Base-by-base conservation (phyloP, 1,140 invertebrate species). In the Sipha flava region DNA sequence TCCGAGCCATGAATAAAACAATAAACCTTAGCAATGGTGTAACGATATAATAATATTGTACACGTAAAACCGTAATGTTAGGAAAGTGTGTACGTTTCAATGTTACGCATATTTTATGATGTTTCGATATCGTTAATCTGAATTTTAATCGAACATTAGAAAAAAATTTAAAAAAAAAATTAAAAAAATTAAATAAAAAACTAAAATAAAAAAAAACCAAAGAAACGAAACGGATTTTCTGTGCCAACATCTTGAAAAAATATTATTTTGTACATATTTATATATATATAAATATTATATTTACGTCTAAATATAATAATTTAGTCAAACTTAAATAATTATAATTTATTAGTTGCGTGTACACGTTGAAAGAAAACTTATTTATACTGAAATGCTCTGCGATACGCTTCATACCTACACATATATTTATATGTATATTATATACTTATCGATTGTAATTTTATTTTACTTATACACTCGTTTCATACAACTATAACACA, bases 301-400 rank as follows among this genome's bases (percentile, higher is more conserved):
- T 66, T 66, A 66, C 10, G 7, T 43, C 16, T 66, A 66, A 23
- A 52, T 54, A 75, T 34, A 34, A 75, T 34, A 34, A 23, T 52
- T 75, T 75, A 54, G 72, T 54, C 49, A 75, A 54, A 21, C 54
- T 31, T 21, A 23, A 57, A 75, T 75, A 52, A 75, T 75, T 75
- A 75, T 75, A 52, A 75, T 75, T 75, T 54, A 54, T 75, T 75
- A 52, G 49, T 23, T 57, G 18, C 29, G 45, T 40, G 21, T 54
- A 54, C 31, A 14, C 49, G 47, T 73, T 12, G 3, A 43, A 66
- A 26, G n/a, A 66, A 59, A 29, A 59, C 21, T 66, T 43, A 66
- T 66, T 66, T 66, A 43, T 66, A 64, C 26, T 26, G 21, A 54
- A 0, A 7, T 54, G 23, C 9, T 26, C n/a, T n/a, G n/a, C n/a